Percentiles rank a stretch among this genome's conserved stretches.
These are phyloP conservation scores for Ctenicera cuprea DNA, from an alignment of 2,888 invertebrate species.

Conservation along the genomic window DNA sequence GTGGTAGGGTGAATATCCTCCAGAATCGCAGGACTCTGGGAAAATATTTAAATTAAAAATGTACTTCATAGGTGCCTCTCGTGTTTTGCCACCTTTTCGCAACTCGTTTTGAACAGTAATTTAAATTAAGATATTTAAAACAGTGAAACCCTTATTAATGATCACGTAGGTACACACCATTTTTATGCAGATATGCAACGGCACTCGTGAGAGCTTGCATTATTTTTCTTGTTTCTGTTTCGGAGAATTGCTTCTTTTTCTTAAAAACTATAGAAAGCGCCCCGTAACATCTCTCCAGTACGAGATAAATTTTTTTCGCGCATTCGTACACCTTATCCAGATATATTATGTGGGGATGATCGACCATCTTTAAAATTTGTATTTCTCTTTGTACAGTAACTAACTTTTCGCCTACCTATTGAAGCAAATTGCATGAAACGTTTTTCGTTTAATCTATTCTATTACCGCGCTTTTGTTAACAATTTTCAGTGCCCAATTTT, in stretches of 20 bases:
- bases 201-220: slow-evolving; percentile 69
- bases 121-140: too few relatives aligned
- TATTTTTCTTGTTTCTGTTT: slow-evolving; percentile 66
- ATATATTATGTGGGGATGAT: slow-evolving; percentile 75
- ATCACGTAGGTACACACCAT: too few relatives aligned
- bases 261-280: slow-evolving; percentile 72
- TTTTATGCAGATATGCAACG: slow-evolving; percentile 71
- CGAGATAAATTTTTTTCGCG: slow-evolving; percentile 74
- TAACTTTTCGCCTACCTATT: slow-evolving; percentile 59
- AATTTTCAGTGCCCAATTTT: slow-evolving; percentile 72
- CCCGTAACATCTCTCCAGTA: slow-evolving; percentile 75
- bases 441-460: neutral
- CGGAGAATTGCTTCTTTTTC: slow-evolving; percentile 66
- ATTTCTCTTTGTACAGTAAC: slow-evolving; percentile 74
- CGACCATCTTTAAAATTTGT: slow-evolving; percentile 74
- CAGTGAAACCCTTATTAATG: too few relatives aligned
- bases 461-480: slow-evolving; percentile 68
- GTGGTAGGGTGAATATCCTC: neutral
- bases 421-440: neutral
- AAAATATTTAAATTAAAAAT: too few relatives aligned
- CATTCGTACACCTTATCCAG: slow-evolving; percentile 75
- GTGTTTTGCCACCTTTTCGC: too few relatives aligned
- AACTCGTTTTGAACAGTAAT: too few relatives aligned
- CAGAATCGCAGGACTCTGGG: neutral
- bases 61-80: slow-evolving; percentile 36